Percentiles rank a stretch among this genome's conserved stretches.
These are phyloP conservation scores for Peribatodes rhomboidaria DNA, from an alignment of 2,888 invertebrate species.

Conservation along the genomic window DNA sequence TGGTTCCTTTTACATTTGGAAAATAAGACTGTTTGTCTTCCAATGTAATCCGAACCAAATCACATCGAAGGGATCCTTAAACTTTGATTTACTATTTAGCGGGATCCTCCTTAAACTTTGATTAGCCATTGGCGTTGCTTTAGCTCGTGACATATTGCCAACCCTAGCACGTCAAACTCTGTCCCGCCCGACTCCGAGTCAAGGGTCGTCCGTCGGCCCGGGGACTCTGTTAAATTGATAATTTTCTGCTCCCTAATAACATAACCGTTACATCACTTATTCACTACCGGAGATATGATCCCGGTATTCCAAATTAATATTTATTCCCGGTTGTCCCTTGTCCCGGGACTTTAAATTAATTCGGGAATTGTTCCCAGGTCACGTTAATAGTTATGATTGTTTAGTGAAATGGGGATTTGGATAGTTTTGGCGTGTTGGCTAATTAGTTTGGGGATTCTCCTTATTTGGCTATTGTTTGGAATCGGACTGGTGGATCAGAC, in stretches of 20 bases:
- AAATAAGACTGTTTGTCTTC: no score
- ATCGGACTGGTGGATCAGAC: not conserved
- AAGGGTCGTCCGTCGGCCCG: conserved; percentile 69
- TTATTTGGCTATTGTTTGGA: conserved; percentile 34
- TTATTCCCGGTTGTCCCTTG: conserved; percentile 73
- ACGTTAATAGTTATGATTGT: conserved; percentile 58
- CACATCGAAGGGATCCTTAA: no score
- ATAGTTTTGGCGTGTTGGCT: conserved; percentile 58
- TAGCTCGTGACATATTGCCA: conserved; percentile 42
- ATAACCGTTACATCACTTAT: conserved; percentile 79
- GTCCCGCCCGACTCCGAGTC: conserved; percentile 58
- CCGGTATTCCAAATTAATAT: conserved; percentile 72
- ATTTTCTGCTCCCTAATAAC: conserved; percentile 74
- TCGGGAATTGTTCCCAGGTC: conserved; percentile 61
- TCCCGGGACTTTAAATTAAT: conserved; percentile 76
- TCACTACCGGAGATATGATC: conserved; percentile 78
- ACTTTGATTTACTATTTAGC: no score
- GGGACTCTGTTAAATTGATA: conserved; percentile 76
- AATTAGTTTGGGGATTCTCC: conserved; percentile 58
- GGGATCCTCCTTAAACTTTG: no score
- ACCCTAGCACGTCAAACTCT: conserved; percentile 67
- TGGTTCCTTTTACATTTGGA: no score
- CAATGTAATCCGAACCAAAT: no score
- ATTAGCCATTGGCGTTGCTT: no score
- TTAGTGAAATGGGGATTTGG: conserved; percentile 47